phyloP scores from a whole-genome alignment of 2,113 vertebrate species.

The Eretmochelys imbricata region DNA sequence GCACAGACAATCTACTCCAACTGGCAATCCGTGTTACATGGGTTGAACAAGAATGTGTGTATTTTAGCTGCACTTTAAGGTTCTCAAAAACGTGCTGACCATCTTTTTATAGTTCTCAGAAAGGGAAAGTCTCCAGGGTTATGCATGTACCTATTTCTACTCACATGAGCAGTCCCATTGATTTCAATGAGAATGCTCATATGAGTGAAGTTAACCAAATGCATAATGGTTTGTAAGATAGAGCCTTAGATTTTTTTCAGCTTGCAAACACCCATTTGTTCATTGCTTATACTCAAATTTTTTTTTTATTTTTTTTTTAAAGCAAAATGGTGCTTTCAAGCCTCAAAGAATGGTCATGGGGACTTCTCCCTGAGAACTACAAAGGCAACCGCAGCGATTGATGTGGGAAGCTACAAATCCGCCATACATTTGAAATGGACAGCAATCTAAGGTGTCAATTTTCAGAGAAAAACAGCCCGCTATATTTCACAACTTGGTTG shows the following conservation, averaged over 20 bases:
- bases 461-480: constrained; percentile 13
- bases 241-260: background rate
- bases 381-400: background rate
- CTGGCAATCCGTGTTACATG: background rate
- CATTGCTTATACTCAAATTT: background rate
- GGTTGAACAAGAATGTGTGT: background rate
- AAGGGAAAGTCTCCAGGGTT: background rate
- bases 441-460: constrained; percentile 9
- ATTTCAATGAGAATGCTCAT: background rate
- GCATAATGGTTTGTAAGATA: background rate
- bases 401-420: constrained; percentile 8
- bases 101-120: background rate
- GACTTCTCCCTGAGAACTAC: background rate
- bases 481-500: background rate
- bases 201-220: background rate
- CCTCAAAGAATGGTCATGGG: background rate
- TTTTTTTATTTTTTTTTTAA: background rate
- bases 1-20: background rate
- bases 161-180: background rate
- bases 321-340: background rate
- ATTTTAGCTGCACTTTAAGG: background rate
- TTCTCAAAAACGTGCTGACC: background rate
- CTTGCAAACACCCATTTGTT: background rate
- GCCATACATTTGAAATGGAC: background rate
- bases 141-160: background rate